Conservation (phyloP, 2,888 invertebrate species). For the Acheta domesticus region DNA sequence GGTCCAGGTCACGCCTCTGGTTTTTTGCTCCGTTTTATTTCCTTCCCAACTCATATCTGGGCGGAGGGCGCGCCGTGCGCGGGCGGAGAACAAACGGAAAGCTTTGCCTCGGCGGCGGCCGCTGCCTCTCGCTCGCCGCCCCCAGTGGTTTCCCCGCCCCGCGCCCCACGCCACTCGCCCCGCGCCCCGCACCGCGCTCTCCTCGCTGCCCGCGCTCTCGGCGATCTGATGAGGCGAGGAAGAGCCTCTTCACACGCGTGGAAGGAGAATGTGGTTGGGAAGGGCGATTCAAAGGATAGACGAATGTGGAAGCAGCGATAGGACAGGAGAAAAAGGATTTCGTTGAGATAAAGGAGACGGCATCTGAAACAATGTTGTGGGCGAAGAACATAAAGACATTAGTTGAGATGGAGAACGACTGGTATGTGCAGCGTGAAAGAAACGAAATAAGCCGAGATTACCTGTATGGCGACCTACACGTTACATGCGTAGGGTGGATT, state of each 20-base stretch:
- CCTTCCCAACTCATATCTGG: neutral
- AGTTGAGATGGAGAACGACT: too few relatives aligned
- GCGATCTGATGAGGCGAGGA: neutral
- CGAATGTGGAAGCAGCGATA: too few relatives aligned
- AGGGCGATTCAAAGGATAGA: neutral
- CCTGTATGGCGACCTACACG: too few relatives aligned
- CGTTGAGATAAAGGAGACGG: too few relatives aligned
- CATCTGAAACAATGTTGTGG: too few relatives aligned
- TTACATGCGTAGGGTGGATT: too few relatives aligned
- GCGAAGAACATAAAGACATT: too few relatives aligned
- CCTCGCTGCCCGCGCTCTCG: too few relatives aligned
- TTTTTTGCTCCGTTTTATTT: constrained; percentile 18
- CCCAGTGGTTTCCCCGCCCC: neutral
- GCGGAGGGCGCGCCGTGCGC: neutral
- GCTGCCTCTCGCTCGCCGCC: neutral
- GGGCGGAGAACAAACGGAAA: constrained; percentile 19
- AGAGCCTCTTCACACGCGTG: neutral
- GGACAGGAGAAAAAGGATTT: too few relatives aligned
- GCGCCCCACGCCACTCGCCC: neutral
- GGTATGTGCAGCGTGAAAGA: too few relatives aligned
- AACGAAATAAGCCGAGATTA: too few relatives aligned
- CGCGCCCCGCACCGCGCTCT: neutral
- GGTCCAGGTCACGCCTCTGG: neutral
- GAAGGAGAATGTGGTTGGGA: neutral
- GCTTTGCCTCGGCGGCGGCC: constrained; percentile 1